Evolutionary conservation across 2,113 vertebrate species (phyloP).

Genomic region (Phoenicopterus ruber): DNA sequence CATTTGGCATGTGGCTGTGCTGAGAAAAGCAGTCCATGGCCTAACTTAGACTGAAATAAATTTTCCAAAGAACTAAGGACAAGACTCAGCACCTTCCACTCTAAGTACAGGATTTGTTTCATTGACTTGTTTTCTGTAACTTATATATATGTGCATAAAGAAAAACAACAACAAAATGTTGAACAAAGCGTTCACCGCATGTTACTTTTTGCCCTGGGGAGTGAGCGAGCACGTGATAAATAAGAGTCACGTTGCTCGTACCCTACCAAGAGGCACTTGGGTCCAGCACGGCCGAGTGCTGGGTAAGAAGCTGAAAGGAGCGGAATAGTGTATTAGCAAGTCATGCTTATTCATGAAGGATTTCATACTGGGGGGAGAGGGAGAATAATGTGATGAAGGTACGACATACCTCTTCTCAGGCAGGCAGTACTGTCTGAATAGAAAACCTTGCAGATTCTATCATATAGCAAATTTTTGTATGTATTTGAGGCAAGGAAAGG

Average conservation of each 20-base stretch:
- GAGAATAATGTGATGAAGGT: neutral
- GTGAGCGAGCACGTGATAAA: neutral
- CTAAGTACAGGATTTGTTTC: neutral
- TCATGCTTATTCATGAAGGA: neutral
- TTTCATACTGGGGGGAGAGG: accelerated
- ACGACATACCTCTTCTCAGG: neutral
- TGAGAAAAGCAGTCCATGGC: neutral
- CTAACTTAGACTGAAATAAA: neutral
- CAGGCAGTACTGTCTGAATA: neutral
- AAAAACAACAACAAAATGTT: neutral
- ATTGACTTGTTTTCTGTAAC: neutral
- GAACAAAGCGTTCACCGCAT: neutral
- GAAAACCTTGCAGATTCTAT: neutral
- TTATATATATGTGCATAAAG: neutral
- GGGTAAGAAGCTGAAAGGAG: neutral
- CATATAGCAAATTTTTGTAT: neutral
- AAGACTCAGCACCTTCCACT: neutral
- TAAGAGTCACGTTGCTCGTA: neutral
- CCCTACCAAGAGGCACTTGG: neutral
- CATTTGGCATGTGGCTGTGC: neutral
- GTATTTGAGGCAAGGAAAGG: neutral
- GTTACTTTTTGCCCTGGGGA: neutral
- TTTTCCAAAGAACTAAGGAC: neutral
- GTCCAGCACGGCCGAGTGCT: neutral
- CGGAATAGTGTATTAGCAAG: neutral